Evolutionary conservation across 2,888 invertebrate genomes (phyloP).

Genomic region (Cetonia aurata): DNA sequence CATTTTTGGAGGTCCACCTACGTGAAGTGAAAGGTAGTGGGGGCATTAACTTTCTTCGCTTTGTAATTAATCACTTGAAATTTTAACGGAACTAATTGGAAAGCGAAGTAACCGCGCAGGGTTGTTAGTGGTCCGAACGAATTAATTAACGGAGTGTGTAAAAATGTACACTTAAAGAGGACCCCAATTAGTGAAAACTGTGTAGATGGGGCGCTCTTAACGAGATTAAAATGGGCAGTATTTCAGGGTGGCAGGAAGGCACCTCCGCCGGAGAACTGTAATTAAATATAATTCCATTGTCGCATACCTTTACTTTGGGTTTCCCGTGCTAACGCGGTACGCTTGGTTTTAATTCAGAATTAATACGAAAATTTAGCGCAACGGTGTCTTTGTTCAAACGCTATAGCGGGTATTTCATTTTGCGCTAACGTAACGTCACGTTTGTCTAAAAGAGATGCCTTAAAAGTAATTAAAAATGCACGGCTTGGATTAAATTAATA

Average conservation of each 20-base stretch:
- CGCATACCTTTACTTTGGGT: slow-evolving; percentile 15
- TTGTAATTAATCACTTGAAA: slow-evolving; percentile 56
- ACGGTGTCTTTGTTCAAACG: too few relatives aligned
- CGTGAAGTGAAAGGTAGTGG: slow-evolving; percentile 7
- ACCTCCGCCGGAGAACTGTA: slow-evolving; percentile 20
- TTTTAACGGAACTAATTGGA: slow-evolving; percentile 50
- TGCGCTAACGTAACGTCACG: too few relatives aligned
- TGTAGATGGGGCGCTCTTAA: slow-evolving; percentile 46
- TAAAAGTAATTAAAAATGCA: too few relatives aligned
- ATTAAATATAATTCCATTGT: slow-evolving; percentile 33
- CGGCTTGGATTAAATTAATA: too few relatives aligned
- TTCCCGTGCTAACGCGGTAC: slow-evolving; percentile 7
- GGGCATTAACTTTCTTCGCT: slow-evolving; percentile 55
- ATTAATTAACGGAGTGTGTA: slow-evolving; percentile 51
- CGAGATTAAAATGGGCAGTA: slow-evolving; percentile 55
- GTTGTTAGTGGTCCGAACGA: slow-evolving; percentile 49
- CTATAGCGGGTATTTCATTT: too few relatives aligned
- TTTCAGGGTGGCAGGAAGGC: slow-evolving; percentile 39
- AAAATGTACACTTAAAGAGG: slow-evolving; percentile 51
- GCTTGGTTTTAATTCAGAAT: slow-evolving; percentile 13
- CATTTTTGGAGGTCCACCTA: slow-evolving; percentile 3
- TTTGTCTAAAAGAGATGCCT: too few relatives aligned
- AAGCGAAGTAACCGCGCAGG: slow-evolving; percentile 49
- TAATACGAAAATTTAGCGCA: not conserved
- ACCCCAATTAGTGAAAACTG: slow-evolving; percentile 40